Conservation (phyloP, 2,113 vertebrate genomes). For the Psilopsiagon aurifrons region DNA sequence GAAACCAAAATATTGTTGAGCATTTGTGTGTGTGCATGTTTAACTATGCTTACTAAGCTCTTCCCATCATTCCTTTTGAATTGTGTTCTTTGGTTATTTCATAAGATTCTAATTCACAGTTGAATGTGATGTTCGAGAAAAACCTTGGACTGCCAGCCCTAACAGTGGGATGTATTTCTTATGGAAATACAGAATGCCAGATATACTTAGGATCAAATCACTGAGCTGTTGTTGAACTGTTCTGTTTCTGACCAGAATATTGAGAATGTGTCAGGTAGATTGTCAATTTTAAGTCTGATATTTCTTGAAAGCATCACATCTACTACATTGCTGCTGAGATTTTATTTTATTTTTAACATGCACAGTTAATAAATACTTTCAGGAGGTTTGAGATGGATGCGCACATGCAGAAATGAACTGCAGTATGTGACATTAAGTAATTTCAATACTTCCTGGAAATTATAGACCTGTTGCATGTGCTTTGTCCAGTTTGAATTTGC, state of each 20-base stretch:
- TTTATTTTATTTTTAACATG: neutral
- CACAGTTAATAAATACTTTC: neutral
- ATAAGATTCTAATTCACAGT: neutral
- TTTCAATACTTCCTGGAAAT: neutral
- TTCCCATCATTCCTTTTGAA: neutral
- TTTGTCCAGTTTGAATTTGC: neutral
- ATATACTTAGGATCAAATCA: neutral
- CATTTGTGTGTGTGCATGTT: neutral
- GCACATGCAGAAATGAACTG: neutral
- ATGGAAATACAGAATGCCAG: neutral
- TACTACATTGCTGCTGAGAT: neutral
- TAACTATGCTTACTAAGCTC: neutral
- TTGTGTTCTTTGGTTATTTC: neutral
- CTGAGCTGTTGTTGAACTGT: neutral
- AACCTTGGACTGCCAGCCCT: neutral
- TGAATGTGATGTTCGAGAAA: neutral
- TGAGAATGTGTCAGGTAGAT: neutral
- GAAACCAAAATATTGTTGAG: constrained; percentile 3
- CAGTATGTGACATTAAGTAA: neutral
- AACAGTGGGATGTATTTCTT: neutral
- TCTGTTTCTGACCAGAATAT: neutral
- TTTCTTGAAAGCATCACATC: neutral
- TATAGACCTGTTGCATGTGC: neutral
- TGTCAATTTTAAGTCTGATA: neutral
- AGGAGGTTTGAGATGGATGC: neutral